Base-by-base conservation (phyloP, 2,888 invertebrate species). In the Apodemia hepburni region DNA sequence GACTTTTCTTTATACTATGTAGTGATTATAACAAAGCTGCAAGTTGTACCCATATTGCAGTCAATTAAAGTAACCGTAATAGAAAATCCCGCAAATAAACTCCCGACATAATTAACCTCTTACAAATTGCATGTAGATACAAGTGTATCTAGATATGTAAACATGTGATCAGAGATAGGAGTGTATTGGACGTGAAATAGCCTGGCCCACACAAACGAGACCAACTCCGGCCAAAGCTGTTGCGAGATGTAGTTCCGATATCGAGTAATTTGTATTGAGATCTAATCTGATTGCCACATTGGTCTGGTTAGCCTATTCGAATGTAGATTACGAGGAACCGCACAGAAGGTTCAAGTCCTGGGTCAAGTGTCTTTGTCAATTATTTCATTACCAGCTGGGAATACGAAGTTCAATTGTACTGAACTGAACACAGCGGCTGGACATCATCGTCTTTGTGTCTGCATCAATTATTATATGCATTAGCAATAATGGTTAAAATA, bases 51-150 rank as follows among this genome's bases (percentile, higher is more conserved):
- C 29, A 29, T 29, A 29, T 29, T 29, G 29, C 6, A 29, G 29
- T 29, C 6, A 29, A 29, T 4, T 29, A 29, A 29, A 12, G 15
- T 15, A 4, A 12, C 42, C 12, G 15, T 42, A 42, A 42, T 42
- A 42, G 42, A 42, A 42, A 42, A 15, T 42, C 15, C 15, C 15
- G 18, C 12, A 11, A 51, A 51, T 51, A 51, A 51, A 51, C 49
- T 12, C 9, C 49, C 22, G 18, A 22, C 17, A 51, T 51, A 51
- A 51, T 51, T 51, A 22, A 11, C 18, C 11, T 18, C 4, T 18
- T 51, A 22, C 49, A 51, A 51, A 51, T 51, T 51, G 49, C 18
- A 51, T 51, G 49, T 51, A 51, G 49, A 51, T 18, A 18, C 17
- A 9, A n/a, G 49, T 49, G 49, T 38, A 38, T 49, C 49, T 18